Evolutionary conservation across 2,797 vertebrate species (phyloP), one percentile per base, ranked within the genome.

Genomic region (Parauchenoglanis ngamensis): DNA sequence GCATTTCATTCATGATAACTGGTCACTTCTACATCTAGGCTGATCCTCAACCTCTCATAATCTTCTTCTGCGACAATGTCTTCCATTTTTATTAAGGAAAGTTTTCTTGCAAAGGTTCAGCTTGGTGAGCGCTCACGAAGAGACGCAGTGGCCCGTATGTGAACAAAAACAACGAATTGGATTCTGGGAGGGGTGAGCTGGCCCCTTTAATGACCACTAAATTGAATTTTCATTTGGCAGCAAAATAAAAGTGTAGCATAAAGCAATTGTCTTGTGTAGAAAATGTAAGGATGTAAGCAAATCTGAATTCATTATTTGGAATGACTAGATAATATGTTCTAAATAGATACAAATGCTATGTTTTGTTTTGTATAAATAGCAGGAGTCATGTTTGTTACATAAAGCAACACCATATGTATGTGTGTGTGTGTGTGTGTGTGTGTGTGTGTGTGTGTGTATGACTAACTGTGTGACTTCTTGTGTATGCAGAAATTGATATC

Each of bases 371-470:
- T 61, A 11, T 44, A 76, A 63, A 28, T 54, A 52, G 46, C 28
- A 0, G 28, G 12, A 28, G 57, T 85, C 59, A 54, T 25, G 2
- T 17, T 63, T 28, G 15, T 52, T 57, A 79, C 57, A 79, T 44
- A 56, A 79, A 25, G 40, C 11, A 67, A 56, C 21, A 77, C 12
- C 7, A 31, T 78, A 56, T 52, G 46, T 85, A 5, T 70, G 28
- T 23, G 57, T 44, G 57, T 44, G 35, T 81, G 80, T 67, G 80
- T 83, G 81, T 68, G 81, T 84, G 67, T 84, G 31, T 70, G 28
- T 23, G 57, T 44, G 57, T 44, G 35, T 81, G 80, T 67, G 80
- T 83, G 81, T 68, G 81, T 84, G 67, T 84, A n/a, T 83, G 28
- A 3, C 13, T 35, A 21, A 35, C 17, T 57, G 65, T 72, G 49